These are phyloP conservation scores for Scomber colias DNA, from an alignment of 2,113 vertebrate genomes.

Conservation along the genomic window DNA sequence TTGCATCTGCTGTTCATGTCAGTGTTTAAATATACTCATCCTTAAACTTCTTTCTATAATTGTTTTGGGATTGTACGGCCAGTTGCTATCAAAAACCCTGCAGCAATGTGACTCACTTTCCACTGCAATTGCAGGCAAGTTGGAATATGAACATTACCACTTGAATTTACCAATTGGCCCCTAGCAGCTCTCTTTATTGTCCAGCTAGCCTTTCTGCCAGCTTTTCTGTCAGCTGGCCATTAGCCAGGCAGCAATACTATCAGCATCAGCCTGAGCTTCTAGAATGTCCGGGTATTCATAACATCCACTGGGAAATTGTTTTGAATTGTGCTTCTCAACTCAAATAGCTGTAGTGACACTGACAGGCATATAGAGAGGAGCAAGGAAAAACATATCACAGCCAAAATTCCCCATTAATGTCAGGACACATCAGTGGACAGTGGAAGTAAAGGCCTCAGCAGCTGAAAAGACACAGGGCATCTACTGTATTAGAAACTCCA, in stretches of 20 bases:
- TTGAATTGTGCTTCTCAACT: conserved; percentile 31
- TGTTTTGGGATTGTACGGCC: neutral
- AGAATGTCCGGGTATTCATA: conserved; percentile 50
- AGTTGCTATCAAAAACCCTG: neutral
- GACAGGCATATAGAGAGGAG: conserved; percentile 22
- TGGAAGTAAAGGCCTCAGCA: conserved; percentile 12
- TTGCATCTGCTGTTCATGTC: too few species aligned
- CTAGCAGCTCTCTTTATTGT: conserved; percentile 42
- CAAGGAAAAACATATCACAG: conserved; percentile 2
- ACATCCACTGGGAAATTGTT: conserved; percentile 14
- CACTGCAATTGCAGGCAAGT: conserved; percentile 5
- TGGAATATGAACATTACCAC: conserved; percentile 34
- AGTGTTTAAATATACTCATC: too few species aligned
- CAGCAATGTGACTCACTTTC: neutral
- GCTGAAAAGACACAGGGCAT: conserved; percentile 1
- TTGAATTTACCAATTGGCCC: conserved; percentile 35
- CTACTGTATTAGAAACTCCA: neutral
- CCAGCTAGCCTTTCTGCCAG: conserved; percentile 36
- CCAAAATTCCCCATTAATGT: conserved; percentile 30
- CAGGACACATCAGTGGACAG: conserved; percentile 28
- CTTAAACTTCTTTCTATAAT: neutral
- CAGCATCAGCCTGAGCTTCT: conserved; percentile 17
- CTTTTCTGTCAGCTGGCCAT: conserved; percentile 34
- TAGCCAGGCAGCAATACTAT: conserved; percentile 37
- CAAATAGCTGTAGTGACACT: conserved; percentile 35